Evolutionary conservation across 2,113 vertebrate genomes (phyloP), one percentile per base, ranked within the genome.

Genomic region (Agapornis roseicollis): DNA sequence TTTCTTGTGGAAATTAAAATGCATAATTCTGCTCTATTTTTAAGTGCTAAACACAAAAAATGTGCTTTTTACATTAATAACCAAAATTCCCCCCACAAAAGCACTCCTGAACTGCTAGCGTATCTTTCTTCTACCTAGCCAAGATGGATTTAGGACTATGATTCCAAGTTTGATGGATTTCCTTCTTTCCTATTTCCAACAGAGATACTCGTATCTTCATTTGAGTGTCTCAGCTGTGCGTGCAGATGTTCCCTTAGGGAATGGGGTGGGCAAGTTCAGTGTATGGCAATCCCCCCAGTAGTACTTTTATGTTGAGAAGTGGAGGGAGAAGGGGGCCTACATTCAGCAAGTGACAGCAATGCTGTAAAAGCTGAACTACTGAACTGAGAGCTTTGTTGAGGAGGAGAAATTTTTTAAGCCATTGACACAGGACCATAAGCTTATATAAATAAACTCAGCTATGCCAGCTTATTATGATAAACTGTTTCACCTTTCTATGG

Each of bases 91-190:
- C 41, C 5, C 4, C 8, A 63, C 2, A 70, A 74, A 80, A 65
- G 6, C 14, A 70, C 37, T 84, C 41, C 44, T 23, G 28, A 61
- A 49, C 6, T 0, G 1, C 10, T 18, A 49, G 1, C 12, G 2
- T 42, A 53, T 24, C 24, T 79, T 82, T 7, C 25, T 81, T 89
- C 13, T 82, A 27, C 44, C 17, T 24, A 8, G 33, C 19, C 31
- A 53, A n/a, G 31, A 33, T 0, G 1, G 19, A 60, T 64, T 46
- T 71, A 23, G 39, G 17, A 46, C 33, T 12, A 39, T 9, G 35
- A 80, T 41, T 61, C 19, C 11, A 24, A 44, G 13, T 50, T 20
- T 29, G 11, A 81, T 35, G 28, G 28, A 46, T 49, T 82, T 63
- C 13, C 19, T 76, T 65, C 33, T 46, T 37, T 68, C 20, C 9